Percentiles rank a stretch among this genome's conserved stretches.
Evolutionary conservation across 1,140 invertebrate species (phyloP).

Genomic region (Anadara kagoshimensis): DNA sequence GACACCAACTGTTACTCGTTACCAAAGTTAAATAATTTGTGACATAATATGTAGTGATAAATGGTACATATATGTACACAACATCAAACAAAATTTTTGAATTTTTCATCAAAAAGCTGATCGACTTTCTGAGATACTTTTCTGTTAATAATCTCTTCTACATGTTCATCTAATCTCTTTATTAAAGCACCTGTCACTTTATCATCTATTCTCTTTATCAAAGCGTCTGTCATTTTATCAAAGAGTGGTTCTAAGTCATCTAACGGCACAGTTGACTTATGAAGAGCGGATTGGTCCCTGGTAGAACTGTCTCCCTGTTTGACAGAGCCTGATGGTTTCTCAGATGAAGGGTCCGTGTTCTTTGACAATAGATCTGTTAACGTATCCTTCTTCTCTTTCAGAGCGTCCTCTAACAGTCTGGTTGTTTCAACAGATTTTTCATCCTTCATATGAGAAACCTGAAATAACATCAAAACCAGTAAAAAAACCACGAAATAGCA

Average conservation of each 20-base stretch:
- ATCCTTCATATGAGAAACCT: conserved; percentile 2
- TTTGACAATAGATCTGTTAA: neutral
- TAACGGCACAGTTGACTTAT: neutral
- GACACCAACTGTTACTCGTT: neutral
- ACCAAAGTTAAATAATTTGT: neutral
- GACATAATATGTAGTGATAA: neutral
- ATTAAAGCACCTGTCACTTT: neutral
- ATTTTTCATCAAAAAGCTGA: too few relatives aligned
- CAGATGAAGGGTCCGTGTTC: neutral
- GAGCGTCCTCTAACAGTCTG: neutral
- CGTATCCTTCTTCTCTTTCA: neutral
- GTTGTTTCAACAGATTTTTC: conserved; percentile 1
- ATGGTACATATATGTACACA: neutral
- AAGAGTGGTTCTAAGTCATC: conserved; percentile 6
- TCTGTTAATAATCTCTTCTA: too few relatives aligned
- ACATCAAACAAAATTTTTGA: neutral
- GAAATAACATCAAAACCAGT: neutral
- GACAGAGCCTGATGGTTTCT: neutral
- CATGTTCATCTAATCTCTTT: neutral
- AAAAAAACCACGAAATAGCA: too few relatives aligned
- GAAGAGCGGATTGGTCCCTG: too few relatives aligned
- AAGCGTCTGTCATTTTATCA: neutral
- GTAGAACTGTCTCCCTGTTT: too few relatives aligned
- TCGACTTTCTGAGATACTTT: too few relatives aligned
- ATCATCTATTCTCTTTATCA: neutral